These are phyloP conservation scores for Rhynchopsitta pachyrhyncha DNA, from an alignment of 2,113 vertebrate genomes.

Conservation along the genomic window DNA sequence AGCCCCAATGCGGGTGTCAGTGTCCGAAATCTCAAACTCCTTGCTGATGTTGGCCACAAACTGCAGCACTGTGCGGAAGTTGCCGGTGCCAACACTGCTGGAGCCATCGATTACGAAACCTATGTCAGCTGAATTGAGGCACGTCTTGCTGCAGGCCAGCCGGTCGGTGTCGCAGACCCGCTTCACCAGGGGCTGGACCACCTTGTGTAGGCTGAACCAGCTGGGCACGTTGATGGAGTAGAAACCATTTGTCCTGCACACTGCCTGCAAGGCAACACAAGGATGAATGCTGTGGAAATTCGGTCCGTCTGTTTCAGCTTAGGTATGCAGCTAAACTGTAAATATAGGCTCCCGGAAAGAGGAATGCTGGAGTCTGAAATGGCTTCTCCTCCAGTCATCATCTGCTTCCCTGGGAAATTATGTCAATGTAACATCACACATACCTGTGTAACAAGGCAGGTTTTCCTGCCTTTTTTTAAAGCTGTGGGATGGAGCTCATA, in stretches of 20 bases:
- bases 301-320: neutral
- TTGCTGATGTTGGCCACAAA: conserved; percentile 94
- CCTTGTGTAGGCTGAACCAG: conserved; percentile 90
- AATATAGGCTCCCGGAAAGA: neutral
- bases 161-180: conserved; percentile 86
- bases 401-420: neutral
- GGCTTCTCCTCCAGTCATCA: neutral
- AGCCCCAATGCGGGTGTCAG: conserved; percentile 88
- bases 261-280: conserved; percentile 77
- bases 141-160: conserved; percentile 95
- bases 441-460: neutral
- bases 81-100: conserved; percentile 92
- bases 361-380: neutral
- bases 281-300: neutral
- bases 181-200: conserved; percentile 87
- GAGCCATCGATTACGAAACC: conserved; percentile 96
- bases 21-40: conserved; percentile 96
- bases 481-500: neutral
- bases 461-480: neutral
- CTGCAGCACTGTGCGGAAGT: conserved; percentile 94
- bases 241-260: conserved; percentile 92
- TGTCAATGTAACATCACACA: neutral
- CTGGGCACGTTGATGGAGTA: conserved; percentile 86
- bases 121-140: conserved; percentile 93
- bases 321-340: neutral